Conservation (phyloP, 2,888 invertebrate genomes). For the Auanema sp. region DNA sequence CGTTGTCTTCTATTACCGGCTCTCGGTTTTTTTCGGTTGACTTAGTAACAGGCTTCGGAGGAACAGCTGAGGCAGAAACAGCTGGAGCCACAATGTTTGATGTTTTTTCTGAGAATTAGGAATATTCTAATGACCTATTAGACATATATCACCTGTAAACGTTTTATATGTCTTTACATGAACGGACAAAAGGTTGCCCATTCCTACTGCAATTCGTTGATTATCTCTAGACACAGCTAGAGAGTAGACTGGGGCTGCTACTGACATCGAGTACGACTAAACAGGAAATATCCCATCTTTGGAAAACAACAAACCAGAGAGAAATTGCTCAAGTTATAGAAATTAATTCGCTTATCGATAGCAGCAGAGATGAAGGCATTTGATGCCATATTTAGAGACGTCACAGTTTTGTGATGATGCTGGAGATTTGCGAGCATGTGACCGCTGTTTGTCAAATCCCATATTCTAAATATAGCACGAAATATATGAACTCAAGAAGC, state of each 20-base stretch:
- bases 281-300: not conserved
- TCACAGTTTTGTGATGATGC: constrained; percentile 93
- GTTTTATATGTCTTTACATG: constrained; percentile 64
- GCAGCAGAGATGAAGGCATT: constrained; percentile 85
- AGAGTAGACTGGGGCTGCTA: constrained; percentile 86
- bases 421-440: constrained; percentile 81
- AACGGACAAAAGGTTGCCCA: constrained; percentile 84
- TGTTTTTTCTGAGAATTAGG: too few relatives aligned
- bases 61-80: too few relatives aligned
- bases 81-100: too few relatives aligned
- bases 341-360: constrained; percentile 74
- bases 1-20: too few relatives aligned
- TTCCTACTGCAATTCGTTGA: constrained; percentile 84
- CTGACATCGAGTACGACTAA: constrained; percentile 81
- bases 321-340: constrained; percentile 50
- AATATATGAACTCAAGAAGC: not conserved
- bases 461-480: constrained; percentile 70
- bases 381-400: constrained; percentile 77
- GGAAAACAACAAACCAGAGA: constrained; percentile 28
- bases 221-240: constrained; percentile 77
- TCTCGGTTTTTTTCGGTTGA: too few relatives aligned
- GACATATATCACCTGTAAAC: not conserved
- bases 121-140: too few relatives aligned
- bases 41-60: too few relatives aligned
- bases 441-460: constrained; percentile 84